Conservation (phyloP, 2,113 vertebrate genomes). For the Aix galericulata region DNA sequence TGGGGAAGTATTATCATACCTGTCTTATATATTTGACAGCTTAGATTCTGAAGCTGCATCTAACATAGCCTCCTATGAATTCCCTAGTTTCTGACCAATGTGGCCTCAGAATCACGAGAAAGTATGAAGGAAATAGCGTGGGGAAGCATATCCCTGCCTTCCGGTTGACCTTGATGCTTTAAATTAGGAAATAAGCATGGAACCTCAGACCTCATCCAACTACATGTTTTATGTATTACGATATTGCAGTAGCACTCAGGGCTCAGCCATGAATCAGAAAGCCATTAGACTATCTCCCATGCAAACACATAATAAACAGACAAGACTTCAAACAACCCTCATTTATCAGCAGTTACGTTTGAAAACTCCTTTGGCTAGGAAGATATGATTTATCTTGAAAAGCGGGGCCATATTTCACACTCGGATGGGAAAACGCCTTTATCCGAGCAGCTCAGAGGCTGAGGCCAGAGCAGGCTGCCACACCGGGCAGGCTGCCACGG, state of each 20-base stretch:
- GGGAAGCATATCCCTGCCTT: accelerated
- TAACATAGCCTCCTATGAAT: neutral
- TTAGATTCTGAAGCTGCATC: neutral
- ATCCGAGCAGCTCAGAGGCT: neutral
- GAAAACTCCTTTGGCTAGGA: neutral
- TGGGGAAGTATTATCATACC: neutral
- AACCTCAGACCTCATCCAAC: neutral
- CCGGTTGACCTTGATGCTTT: neutral
- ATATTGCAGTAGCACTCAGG: neutral
- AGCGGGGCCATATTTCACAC: neutral
- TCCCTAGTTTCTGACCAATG: neutral
- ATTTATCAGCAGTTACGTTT: neutral
- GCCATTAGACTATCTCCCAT: neutral
- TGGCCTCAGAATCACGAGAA: accelerated
- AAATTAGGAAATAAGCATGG: neutral
- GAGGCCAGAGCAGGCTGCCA: too few species aligned
- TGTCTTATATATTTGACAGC: accelerated
- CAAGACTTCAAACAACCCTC: neutral
- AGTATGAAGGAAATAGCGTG: accelerated
- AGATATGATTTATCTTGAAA: neutral
- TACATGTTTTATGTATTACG: neutral
- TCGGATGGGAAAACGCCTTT: neutral
- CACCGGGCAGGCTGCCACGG: too few species aligned
- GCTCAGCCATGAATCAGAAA: neutral
- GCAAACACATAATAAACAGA: neutral